Conservation (phyloP, 1,140 invertebrate species). For the Rhyzopertha dominica region DNA sequence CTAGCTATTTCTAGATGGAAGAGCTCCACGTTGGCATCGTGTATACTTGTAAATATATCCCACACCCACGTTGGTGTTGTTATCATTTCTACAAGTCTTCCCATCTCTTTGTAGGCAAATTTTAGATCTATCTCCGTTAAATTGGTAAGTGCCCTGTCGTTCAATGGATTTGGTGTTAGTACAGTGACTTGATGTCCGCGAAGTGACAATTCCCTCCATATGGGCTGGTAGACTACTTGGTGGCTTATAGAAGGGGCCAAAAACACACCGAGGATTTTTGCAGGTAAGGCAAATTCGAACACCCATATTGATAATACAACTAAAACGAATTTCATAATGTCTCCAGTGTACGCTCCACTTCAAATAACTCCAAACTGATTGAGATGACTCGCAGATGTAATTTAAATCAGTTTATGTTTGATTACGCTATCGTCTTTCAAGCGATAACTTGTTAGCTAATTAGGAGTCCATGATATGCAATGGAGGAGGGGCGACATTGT, state of each 20-base stretch:
- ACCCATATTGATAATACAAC: no score
- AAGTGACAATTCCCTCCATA: conserved; percentile 36
- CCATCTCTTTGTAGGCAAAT: conserved; percentile 13
- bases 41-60: neutral
- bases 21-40: neutral
- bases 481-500: no score
- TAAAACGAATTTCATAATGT: no score
- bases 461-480: no score
- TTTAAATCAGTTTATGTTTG: no score
- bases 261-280: conserved; percentile 50
- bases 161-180: conserved; percentile 30
- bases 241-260: conserved; percentile 53
- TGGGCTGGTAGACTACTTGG: conserved; percentile 48
- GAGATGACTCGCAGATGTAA: no score
- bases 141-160: conserved; percentile 26
- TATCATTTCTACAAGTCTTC: neutral
- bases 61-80: neutral
- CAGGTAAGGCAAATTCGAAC: no score
- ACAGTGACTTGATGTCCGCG: conserved; percentile 32
- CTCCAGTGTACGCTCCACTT: no score
- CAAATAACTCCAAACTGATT: no score
- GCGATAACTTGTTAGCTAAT: no score
- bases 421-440: no score
- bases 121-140: conserved; percentile 33
- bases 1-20: conserved; percentile 14